Conservation (phyloP, 2,797 vertebrate genomes). For the Myotis planiceps region DNA sequence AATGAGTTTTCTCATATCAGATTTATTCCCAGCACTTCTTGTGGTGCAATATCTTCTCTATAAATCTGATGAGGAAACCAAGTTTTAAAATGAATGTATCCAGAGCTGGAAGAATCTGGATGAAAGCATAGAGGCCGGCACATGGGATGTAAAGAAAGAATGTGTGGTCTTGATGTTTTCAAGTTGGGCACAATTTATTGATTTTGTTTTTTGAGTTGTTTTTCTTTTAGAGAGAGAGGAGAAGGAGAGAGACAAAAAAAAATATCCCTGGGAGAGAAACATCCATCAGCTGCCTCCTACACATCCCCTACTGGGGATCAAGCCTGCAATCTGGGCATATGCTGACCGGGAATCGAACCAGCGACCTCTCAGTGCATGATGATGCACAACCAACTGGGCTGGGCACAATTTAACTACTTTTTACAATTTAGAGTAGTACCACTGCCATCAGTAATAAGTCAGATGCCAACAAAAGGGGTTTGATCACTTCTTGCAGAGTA, state of each 20-base stretch:
- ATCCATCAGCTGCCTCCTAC: neutral
- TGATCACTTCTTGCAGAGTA: neutral
- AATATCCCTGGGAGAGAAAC: neutral
- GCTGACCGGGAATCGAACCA: neutral
- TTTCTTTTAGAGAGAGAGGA: neutral
- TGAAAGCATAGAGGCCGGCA: neutral
- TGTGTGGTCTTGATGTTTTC: neutral
- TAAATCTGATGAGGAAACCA: conserved; percentile 50
- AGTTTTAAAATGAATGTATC: conserved; percentile 25
- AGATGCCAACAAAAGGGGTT: neutral
- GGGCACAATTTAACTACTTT: neutral
- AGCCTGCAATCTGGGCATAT: neutral
- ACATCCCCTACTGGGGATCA: neutral
- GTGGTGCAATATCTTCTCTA: neutral
- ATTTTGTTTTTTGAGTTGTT: neutral
- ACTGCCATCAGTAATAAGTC: neutral
- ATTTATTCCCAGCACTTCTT: conserved; percentile 42
- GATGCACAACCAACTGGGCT: neutral
- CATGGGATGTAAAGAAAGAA: neutral
- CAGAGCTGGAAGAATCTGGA: neutral
- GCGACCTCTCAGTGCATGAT: neutral
- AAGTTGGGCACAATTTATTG: neutral
- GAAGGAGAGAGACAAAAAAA: neutral
- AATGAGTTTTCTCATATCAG: conserved; percentile 37
- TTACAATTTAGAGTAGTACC: neutral